Conservation (phyloP, 2,888 invertebrate species). For the Acleris holmiana region DNA sequence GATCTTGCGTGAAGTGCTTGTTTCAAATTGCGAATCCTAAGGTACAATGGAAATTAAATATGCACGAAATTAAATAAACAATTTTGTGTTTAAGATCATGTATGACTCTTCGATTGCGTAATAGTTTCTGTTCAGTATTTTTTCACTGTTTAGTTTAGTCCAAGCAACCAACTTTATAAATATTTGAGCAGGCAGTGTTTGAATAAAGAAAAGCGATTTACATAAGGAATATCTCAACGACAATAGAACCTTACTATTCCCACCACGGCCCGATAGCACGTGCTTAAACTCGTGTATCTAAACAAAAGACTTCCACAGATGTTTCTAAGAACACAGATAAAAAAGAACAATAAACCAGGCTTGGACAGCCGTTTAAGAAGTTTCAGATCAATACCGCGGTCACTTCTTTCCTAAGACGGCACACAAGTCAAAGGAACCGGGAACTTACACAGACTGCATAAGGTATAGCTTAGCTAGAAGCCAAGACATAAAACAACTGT, state of each 20-base stretch:
- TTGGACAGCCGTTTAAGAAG: constrained; percentile 53
- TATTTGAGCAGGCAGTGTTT: background rate
- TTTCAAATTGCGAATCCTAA: too few relatives aligned
- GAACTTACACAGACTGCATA: constrained; percentile 1
- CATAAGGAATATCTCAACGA: constrained; percentile 28
- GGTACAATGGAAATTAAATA: too few relatives aligned
- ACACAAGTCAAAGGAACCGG: background rate
- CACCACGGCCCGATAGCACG: constrained; percentile 58
- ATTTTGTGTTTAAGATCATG: too few relatives aligned
- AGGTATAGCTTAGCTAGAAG: background rate
- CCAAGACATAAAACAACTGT: constrained; percentile 4
- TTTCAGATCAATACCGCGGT: constrained; percentile 57
- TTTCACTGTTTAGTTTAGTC: too few relatives aligned
- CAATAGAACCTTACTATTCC: constrained; percentile 41
- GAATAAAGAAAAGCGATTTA: constrained; percentile 21
- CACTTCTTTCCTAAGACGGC: constrained; percentile 42
- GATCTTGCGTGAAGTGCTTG: background rate
- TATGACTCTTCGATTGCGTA: too few relatives aligned
- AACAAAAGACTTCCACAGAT: constrained; percentile 66
- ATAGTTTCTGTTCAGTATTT: too few relatives aligned
- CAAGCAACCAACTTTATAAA: background rate
- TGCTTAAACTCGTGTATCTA: constrained; percentile 57
- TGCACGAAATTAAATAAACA: too few relatives aligned
- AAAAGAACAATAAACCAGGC: constrained; percentile 52
- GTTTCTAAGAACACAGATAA: constrained; percentile 60